A percentile compares a stretch with the other conserved stretches of the same genome.
These are phyloP conservation scores for Leguminivora glycinivorella DNA, from an alignment of 1,140 invertebrate genomes.

Conservation along the genomic window DNA sequence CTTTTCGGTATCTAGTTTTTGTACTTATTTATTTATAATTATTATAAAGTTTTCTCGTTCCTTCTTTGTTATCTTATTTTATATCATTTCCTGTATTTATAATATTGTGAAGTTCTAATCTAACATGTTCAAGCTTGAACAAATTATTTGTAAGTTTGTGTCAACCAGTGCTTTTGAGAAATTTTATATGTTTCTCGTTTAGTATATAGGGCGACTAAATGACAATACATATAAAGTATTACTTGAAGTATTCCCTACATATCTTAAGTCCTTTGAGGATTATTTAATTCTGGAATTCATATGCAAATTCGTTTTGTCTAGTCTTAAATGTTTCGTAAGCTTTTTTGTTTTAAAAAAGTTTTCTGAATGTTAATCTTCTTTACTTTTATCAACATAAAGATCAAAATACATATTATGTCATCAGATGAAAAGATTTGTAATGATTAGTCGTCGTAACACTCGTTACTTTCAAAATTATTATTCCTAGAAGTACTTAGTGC, in stretches of 20 bases:
- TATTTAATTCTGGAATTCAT: neutral
- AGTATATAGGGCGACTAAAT: conserved; percentile 77
- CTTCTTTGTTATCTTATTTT: conserved; percentile 30
- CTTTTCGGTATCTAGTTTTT: conserved; percentile 36
- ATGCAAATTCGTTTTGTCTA: conserved; percentile 39
- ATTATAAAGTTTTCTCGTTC: conserved; percentile 36
- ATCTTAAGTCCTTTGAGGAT: conserved; percentile 47
- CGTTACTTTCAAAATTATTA: too few species aligned
- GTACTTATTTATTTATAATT: conserved; percentile 34
- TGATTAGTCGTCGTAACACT: too few species aligned
- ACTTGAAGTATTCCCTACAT: conserved; percentile 64
- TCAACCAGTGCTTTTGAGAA: conserved; percentile 32
- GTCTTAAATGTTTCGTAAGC: conserved; percentile 41
- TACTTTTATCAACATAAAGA: conserved; percentile 14
- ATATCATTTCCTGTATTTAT: conserved; percentile 30
- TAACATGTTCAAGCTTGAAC: conserved; percentile 26
- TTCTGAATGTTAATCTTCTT: conserved; percentile 18
- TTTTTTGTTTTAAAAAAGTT: conserved; percentile 35
- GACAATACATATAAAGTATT: conserved; percentile 74
- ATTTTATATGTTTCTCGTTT: conserved; percentile 75
- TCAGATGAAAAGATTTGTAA: too few species aligned
- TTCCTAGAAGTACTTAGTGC: too few species aligned
- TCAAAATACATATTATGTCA: neutral
- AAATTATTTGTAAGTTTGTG: conserved; percentile 28
- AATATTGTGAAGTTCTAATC: conserved; percentile 29